Evolutionary conservation across 1,140 invertebrate species (phyloP).

Genomic region (Dendrolimus kikuchii): DNA sequence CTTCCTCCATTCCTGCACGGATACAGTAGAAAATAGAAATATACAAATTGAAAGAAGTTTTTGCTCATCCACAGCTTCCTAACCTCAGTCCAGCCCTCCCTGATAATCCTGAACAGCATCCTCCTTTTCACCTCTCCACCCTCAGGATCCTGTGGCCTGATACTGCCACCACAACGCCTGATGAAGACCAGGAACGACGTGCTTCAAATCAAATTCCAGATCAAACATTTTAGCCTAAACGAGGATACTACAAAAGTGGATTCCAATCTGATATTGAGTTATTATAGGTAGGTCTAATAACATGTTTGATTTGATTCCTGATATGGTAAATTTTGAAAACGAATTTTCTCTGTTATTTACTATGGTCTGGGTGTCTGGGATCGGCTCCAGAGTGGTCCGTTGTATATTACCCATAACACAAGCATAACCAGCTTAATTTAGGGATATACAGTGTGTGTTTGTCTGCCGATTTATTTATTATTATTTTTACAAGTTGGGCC

Average conservation of each 20-base stretch:
- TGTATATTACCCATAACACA: no score
- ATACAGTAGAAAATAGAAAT: neutral
- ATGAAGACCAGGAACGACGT: conserved; percentile 23
- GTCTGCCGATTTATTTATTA: no score
- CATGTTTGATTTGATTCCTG: no score
- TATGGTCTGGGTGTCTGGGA: no score
- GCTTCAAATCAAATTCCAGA: conserved; percentile 17
- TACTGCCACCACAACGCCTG: conserved; percentile 32
- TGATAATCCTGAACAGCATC: conserved; percentile 35
- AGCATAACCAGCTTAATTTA: no score
- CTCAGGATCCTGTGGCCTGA: conserved; percentile 39
- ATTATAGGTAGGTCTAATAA: conserved; percentile 39
- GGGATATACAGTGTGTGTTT: no score
- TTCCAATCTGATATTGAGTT: conserved; percentile 24
- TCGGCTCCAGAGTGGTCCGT: no score
- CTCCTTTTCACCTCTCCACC: conserved; percentile 38
- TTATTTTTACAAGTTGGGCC: no score
- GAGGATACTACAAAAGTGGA: conserved; percentile 27
- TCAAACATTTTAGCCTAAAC: conserved; percentile 2
- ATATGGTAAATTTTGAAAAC: no score
- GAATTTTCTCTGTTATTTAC: no score
- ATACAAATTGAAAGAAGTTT: conserved; percentile 1
- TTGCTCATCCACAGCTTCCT: conserved; percentile 30
- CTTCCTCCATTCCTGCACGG: no score
- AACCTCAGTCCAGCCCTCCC: conserved; percentile 34